These are phyloP conservation scores for Drosophila sp. DNA, from an alignment of 1,140 invertebrate species.

Conservation along the genomic window DNA sequence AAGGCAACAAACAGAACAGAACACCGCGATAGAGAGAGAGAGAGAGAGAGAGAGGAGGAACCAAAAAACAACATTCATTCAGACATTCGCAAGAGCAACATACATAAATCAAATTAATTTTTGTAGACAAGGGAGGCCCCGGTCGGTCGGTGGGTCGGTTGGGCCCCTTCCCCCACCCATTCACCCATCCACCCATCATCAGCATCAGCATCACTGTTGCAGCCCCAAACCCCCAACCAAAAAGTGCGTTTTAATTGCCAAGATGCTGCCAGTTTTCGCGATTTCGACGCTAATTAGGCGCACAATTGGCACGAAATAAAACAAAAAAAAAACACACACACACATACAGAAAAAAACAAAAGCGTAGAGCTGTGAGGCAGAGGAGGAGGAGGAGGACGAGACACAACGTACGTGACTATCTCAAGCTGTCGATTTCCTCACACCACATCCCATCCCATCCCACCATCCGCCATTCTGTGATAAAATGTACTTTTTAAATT, in stretches of 20 bases:
- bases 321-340: constrained; percentile 60
- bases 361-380: neutral
- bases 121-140: constrained; percentile 52
- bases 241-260: constrained; percentile 81
- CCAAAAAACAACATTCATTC: constrained; percentile 40
- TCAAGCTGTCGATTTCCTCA: constrained; percentile 67
- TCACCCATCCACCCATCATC: neutral
- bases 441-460: neutral
- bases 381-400: neutral
- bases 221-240: constrained; percentile 17
- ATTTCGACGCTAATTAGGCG: constrained; percentile 78
- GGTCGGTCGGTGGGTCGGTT: too few species aligned
- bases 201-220: too few species aligned
- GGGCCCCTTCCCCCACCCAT: constrained; percentile 33
- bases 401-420: constrained; percentile 71
- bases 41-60: neutral
- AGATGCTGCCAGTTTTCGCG: constrained; percentile 63
- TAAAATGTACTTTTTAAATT: constrained; percentile 77
- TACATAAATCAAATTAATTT: constrained; percentile 82
- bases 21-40: neutral
- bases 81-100: constrained; percentile 29
- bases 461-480: constrained; percentile 15
- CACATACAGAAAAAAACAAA: neutral
- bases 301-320: constrained; percentile 79
- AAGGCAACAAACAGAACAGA: constrained; percentile 34